These are phyloP conservation scores for Mungos mungo DNA, from an alignment of 2,113 vertebrate species.

Conservation along the genomic window DNA sequence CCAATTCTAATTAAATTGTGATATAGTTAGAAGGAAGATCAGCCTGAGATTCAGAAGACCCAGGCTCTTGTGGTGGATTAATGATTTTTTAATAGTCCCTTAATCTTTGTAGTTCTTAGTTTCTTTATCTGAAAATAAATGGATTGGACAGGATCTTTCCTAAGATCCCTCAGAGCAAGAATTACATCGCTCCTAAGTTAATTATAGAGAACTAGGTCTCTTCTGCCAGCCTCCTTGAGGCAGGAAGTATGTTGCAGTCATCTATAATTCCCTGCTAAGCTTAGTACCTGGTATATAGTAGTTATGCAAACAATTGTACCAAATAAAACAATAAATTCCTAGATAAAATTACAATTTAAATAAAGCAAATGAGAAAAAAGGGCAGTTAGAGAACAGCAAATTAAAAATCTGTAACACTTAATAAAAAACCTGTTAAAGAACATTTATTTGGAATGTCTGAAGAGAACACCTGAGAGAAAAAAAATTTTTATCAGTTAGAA, in stretches of 20 bases:
- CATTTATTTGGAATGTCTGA: conserved; percentile 25
- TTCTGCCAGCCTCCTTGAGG: conserved; percentile 57
- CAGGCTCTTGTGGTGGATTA: conserved; percentile 52
- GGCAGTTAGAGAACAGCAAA: neutral
- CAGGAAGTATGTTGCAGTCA: conserved; percentile 59
- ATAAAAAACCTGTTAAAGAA: conserved; percentile 42
- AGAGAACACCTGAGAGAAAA: neutral
- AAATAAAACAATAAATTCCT: conserved; percentile 38
- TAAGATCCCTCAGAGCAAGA: conserved; percentile 69
- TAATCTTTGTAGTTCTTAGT: conserved; percentile 72
- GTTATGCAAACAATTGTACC: conserved; percentile 40
- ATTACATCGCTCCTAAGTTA: conserved; percentile 68
- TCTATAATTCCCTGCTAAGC: conserved; percentile 59
- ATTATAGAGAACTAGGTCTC: conserved; percentile 68
- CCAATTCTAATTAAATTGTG: conserved; percentile 66
- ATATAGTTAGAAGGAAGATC: conserved; percentile 48
- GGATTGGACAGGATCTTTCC: conserved; percentile 59
- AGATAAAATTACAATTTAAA: conserved; percentile 10
- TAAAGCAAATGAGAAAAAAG: conserved; percentile 48
- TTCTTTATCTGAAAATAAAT: conserved; percentile 65
- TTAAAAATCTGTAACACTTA: neutral
- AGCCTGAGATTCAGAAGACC: conserved; percentile 45
- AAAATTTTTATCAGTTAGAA: conserved; percentile 51
- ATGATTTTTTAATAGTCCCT: conserved; percentile 73
- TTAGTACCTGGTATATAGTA: conserved; percentile 43